phyloP scores from a whole-genome alignment of 23 tunicate species.

The Ciona savignyi region DNA sequence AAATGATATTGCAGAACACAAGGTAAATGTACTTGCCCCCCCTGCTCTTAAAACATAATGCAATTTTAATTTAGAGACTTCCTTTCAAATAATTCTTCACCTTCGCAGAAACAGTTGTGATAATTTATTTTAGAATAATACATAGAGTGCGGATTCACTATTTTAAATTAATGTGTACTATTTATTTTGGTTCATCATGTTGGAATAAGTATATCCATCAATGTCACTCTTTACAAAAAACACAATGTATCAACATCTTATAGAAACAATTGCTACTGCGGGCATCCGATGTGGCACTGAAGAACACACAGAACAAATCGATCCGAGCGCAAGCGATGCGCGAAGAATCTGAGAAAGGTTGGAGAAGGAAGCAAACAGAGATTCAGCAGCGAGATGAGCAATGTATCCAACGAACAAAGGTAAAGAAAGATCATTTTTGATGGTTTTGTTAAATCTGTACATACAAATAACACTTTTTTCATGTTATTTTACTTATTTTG shows the following conservation, averaged over 20 bases:
- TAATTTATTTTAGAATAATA: too few species aligned
- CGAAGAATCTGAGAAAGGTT: constrained; percentile 24
- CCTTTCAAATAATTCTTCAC: background rate
- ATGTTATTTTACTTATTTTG: background rate
- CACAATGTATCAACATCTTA: too few species aligned
- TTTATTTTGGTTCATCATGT: too few species aligned
- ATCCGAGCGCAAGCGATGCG: constrained; percentile 57
- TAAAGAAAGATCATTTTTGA: too few species aligned
- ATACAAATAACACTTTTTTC: too few species aligned
- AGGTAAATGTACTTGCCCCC: too few species aligned
- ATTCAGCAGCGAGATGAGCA: constrained; percentile 47
- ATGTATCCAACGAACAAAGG: constrained; percentile 22
- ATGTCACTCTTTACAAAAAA: too few species aligned
- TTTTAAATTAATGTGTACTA: too few species aligned
- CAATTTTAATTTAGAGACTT: background rate
- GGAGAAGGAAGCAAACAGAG: constrained; percentile 38
- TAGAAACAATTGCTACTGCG: constrained; percentile 4
- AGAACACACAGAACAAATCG: constrained; percentile 47
- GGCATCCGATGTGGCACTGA: constrained; percentile 22
- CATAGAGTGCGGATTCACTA: too few species aligned
- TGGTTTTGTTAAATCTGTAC: too few species aligned
- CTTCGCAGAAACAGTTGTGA: too few species aligned
- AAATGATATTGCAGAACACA: constrained; percentile 43
- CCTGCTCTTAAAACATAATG: background rate
- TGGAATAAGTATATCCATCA: too few species aligned